phyloP scores from a whole-genome alignment of 2,888 invertebrate genomes.

The Gari tellinella region DNA sequence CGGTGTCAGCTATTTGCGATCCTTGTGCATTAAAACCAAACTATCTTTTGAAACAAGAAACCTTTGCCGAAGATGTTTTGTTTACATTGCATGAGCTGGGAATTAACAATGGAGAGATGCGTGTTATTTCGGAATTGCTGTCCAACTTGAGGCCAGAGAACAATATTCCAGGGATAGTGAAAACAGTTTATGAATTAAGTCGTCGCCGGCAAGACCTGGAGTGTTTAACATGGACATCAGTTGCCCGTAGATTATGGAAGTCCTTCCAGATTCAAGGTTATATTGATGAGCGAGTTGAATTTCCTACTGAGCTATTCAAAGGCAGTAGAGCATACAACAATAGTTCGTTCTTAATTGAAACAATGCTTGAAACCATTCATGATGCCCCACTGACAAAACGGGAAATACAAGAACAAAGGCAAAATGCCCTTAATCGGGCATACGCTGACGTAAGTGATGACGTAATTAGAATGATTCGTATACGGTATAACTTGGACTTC shows the following conservation, averaged over 20 bases:
- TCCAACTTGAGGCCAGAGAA: too few relatives aligned
- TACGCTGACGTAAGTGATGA: not conserved
- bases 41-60: too few relatives aligned
- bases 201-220: too few relatives aligned
- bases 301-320: not conserved
- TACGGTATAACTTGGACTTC: constrained; percentile 11
- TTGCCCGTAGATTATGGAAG: constrained; percentile 3
- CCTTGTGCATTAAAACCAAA: too few relatives aligned
- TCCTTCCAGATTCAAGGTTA: constrained; percentile 15
- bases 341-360: not conserved
- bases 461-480: constrained; percentile 3
- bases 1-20: too few relatives aligned
- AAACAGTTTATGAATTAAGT: too few relatives aligned
- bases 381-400: not conserved
- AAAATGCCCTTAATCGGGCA: not conserved
- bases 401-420: constrained; percentile 1
- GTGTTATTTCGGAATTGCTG: too few relatives aligned
- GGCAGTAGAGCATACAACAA: not conserved
- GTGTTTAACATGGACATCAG: too few relatives aligned
- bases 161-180: too few relatives aligned
- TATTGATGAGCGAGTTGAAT: not conserved
- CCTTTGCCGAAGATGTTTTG: too few relatives aligned
- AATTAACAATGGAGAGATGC: too few relatives aligned
- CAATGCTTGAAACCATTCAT: not conserved
- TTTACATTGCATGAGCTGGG: too few relatives aligned